phyloP scores from a whole-genome alignment of 2,797 vertebrate species.

The Amblyraja radiata region DNA sequence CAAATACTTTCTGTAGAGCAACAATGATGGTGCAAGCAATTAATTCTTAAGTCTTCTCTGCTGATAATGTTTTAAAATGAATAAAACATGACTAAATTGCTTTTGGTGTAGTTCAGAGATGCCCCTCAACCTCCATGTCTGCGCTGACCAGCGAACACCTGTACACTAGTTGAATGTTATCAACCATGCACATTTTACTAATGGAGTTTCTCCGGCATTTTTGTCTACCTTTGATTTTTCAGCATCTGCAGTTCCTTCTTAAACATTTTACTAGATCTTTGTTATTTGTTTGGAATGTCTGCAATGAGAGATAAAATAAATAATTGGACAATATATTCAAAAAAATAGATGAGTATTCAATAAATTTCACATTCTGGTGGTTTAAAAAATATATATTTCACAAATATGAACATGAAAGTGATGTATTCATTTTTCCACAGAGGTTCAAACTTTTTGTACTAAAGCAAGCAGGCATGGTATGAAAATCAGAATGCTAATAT shows the following conservation, averaged over 20 bases:
- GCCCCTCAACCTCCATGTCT: no score
- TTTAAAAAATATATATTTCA: neutral
- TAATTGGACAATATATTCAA: neutral
- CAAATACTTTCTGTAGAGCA: neutral
- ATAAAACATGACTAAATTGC: no score
- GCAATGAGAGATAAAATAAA: neutral
- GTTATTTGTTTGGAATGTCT: neutral
- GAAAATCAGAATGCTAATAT: neutral
- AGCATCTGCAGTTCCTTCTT: no score
- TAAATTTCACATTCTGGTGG: neutral
- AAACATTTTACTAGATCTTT: neutral
- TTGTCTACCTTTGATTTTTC: no score
- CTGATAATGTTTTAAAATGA: no score
- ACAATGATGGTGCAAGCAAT: neutral
- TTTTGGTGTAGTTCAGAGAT: no score
- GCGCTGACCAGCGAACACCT: no score
- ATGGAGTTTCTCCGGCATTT: no score
- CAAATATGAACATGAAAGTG: neutral
- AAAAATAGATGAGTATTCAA: neutral
- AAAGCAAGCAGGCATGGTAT: neutral
- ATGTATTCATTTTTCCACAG: neutral
- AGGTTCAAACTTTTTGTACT: no score
- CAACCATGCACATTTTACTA: neutral
- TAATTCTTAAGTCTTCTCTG: neutral
- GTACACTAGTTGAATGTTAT: neutral